Evolutionary conservation across 2,888 invertebrate species (phyloP).

Genomic region (Yponomeuta evonymella): DNA sequence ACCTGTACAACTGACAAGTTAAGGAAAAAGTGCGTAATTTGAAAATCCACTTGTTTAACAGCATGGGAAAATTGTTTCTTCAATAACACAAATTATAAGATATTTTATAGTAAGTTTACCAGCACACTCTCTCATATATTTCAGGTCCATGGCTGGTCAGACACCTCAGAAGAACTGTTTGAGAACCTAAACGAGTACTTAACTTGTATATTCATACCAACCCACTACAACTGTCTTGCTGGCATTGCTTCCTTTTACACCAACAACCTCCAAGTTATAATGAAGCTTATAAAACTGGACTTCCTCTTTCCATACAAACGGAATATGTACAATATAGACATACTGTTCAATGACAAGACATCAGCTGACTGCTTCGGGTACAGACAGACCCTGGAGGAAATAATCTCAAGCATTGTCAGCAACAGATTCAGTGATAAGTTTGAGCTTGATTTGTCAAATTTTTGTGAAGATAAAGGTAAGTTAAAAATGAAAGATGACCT

Average conservation of each 20-base stretch:
- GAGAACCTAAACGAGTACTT: constrained; percentile 47
- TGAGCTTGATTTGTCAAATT: constrained; percentile 55
- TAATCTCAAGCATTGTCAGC: constrained; percentile 47
- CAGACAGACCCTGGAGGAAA: constrained; percentile 43
- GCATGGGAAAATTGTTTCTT: neutral
- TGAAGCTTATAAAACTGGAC: constrained; percentile 51
- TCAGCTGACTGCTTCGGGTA: constrained; percentile 50
- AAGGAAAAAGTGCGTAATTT: no score
- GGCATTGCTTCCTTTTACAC: constrained; percentile 54
- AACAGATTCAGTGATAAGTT: constrained; percentile 43
- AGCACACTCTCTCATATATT: constrained; percentile 21
- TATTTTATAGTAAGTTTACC: neutral
- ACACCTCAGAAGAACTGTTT: constrained; percentile 38
- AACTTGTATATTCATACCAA: constrained; percentile 41
- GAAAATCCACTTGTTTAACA: no score
- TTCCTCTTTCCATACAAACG: constrained; percentile 56
- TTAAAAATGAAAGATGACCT: neutral
- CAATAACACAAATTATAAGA: neutral
- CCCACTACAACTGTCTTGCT: constrained; percentile 38
- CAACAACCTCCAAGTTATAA: constrained; percentile 44
- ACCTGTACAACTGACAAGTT: no score
- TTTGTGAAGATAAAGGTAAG: constrained; percentile 55
- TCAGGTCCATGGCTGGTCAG: constrained; percentile 58
- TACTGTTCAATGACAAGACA: constrained; percentile 54
- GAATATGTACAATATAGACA: constrained; percentile 53